Evolutionary conservation across 2,797 vertebrate genomes (phyloP).

Genomic region (Manis javanica): DNA sequence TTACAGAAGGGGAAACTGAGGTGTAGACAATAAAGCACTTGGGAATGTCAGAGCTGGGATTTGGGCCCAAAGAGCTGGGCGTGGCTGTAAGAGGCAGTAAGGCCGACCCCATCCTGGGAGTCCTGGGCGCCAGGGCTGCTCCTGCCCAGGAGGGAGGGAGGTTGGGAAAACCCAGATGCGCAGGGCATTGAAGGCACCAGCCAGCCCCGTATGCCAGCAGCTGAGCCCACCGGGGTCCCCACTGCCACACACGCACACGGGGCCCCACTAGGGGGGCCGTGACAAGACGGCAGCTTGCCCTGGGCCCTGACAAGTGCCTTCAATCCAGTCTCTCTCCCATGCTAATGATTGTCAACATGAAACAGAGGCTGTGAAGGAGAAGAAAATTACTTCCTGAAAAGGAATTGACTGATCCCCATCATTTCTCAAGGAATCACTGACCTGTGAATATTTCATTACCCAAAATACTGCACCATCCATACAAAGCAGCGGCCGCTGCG

Average conservation of each 20-base stretch:
- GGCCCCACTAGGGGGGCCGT: neutral
- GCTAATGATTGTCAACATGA: slow-evolving; percentile 93
- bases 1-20: neutral
- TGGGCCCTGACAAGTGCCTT: slow-evolving; percentile 86
- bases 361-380: slow-evolving; percentile 90
- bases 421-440: slow-evolving; percentile 97
- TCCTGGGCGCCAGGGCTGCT: accelerated
- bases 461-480: slow-evolving; percentile 91
- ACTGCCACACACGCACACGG: neutral
- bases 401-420: slow-evolving; percentile 96
- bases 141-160: neutral
- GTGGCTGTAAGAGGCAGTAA: accelerated
- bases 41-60: neutral
- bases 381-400: slow-evolving; percentile 95
- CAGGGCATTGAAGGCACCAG: neutral
- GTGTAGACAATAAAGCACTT: accelerated
- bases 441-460: slow-evolving; percentile 99
- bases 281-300: slow-evolving; percentile 32
- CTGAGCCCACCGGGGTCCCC: neutral
- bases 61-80: neutral
- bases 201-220: accelerated
- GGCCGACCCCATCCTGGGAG: neutral
- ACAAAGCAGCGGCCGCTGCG: slow-evolving; percentile 85
- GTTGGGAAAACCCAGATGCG: neutral
- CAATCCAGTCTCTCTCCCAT: slow-evolving; percentile 86